Evolutionary conservation across 2,797 vertebrate species (phyloP), one percentile per base, ranked within the genome.

Genomic region (Brachymystax lenok): DNA sequence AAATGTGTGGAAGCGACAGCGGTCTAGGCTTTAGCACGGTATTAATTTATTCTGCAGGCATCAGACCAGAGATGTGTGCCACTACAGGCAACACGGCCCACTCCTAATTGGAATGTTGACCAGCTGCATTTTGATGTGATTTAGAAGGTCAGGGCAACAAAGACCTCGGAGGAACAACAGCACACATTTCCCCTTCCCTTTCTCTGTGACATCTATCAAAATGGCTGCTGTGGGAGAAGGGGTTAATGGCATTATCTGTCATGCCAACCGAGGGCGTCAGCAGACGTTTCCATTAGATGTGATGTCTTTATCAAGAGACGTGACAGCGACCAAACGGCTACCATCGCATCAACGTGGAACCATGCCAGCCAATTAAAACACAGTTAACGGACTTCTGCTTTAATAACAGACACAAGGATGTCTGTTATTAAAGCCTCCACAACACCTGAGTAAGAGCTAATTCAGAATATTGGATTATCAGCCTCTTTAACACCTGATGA

Each of bases 241-340:
- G 92, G 91, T 92, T 94, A 94, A 93, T 92, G 84, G 88, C 83
- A 88, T 92, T 94, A 93, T 94, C 93, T 90, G 91, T 94, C 93
- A 93, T 94, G 93, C 93, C 92, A 94, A 90, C 87, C 66, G 79
- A 86, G 79, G 87, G 89, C 83, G 88, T 86, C 89, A 86, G 88
- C 87, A 74, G 77, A 86, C 74, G 75, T 90, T 89, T 90, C 89
- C 87, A 88, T 88, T 92, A 91, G 90, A 90, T 78, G 84, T 92
- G 90, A 93, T 91, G 90, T 92, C 90, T 95, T 93, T 90, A 95
- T 94, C 91, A 91, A 88, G 88, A 89, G 83, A 91, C 86, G 84
- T 92, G 91, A 91, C 91, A 93, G 92, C 90, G 88, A 92, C 92
- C 91, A 88, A 83, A 79, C 88, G 85, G 85, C 86, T 80, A 82